These are phyloP conservation scores for Antrozous pallidus DNA, from an alignment of 2,797 vertebrate species.

Conservation along the genomic window DNA sequence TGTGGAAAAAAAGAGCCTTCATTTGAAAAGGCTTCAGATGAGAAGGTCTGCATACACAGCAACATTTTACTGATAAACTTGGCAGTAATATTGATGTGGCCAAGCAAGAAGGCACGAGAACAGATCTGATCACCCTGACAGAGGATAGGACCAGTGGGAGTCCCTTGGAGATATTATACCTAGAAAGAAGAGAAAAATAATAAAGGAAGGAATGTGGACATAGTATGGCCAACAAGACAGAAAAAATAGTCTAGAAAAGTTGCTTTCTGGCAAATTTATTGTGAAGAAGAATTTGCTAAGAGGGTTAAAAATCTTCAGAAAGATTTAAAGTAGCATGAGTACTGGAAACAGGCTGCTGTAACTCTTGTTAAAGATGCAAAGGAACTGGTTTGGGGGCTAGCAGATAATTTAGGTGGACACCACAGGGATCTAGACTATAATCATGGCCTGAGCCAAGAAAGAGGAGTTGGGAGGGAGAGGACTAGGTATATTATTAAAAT, in stretches of 20 bases:
- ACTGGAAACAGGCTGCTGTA: neutral
- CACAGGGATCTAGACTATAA: neutral
- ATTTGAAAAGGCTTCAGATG: too few relatives aligned
- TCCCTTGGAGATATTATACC: neutral
- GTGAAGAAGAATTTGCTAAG: neutral
- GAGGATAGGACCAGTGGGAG: neutral
- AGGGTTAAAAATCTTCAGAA: neutral
- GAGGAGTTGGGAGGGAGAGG: neutral
- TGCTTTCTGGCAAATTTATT: neutral
- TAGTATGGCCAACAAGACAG: neutral
- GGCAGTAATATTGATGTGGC: neutral
- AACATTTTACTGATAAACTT: too few relatives aligned
- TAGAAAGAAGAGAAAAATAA: neutral
- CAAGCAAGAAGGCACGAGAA: neutral
- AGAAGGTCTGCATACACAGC: too few relatives aligned
- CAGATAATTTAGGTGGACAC: neutral
- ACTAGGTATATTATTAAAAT: neutral
- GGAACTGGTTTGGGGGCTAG: neutral
- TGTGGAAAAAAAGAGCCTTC: too few relatives aligned
- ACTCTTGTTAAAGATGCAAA: neutral
- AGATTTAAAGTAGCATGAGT: neutral
- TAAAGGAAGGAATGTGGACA: neutral
- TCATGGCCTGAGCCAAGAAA: neutral
- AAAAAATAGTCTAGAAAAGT: neutral
- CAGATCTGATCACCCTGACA: neutral